Evolutionary conservation across 2,888 invertebrate genomes (phyloP), one percentile per base, ranked within the genome.

Genomic region (Hipparchia semele): DNA sequence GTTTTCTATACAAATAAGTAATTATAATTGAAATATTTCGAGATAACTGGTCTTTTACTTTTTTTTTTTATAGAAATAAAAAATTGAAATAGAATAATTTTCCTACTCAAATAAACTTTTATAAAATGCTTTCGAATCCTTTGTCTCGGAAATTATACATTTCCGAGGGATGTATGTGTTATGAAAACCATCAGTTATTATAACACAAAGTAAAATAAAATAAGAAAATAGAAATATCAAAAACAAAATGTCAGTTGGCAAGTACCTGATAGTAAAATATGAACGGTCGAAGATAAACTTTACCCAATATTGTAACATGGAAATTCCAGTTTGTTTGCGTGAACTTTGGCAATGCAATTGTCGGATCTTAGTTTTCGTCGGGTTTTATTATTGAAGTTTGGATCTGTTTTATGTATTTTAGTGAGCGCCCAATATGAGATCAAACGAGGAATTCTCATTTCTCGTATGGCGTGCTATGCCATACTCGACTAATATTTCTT

Each of bases 271-370:
- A 64, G 39, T 39, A 64, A 65, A 65, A 53, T 65, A 65, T 65
- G 53, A 13, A 65, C 33, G 65, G 51, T 46, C 33, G 10, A 12
- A 53, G 12, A 53, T 53, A 51, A 65, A 65, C 33, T 65, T 53
- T 33, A 33, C 6, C 53, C 65, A 65, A 65, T 65, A 65, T 65
- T 65, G 65, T 51, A 12, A 65, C 65, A 65, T 65, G 51, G 65
- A 46, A 67, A 67, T 56, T 67, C 45, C 10, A 67, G 58, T 58
- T 45, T 67, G 67, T 67, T 67, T 67, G 46, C 45, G 56, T 13
- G 9, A 67, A 67, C 10, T 67, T 67, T 6, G 46, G 6, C 9
- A 13, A 13, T 58, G 56, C 56, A 56, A 67, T 67, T 39, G 67
- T 56, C 56, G 58, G 46, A 49, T 13, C 13, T 45, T 23, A 39